Conservation (phyloP, 2,888 invertebrate species). For the Mythimna impura region DNA sequence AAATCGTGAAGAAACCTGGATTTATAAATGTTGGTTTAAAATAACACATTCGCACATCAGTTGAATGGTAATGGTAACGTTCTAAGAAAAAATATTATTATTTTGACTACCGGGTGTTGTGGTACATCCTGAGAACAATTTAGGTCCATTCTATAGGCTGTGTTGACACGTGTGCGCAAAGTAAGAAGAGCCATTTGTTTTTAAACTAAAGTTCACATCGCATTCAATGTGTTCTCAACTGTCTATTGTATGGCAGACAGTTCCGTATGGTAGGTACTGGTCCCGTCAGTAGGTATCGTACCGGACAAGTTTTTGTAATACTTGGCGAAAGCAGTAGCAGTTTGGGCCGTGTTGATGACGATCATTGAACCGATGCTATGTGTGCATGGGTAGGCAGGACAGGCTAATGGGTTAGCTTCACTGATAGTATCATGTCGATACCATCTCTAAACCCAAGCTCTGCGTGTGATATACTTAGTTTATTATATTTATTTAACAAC, state of each 20-base stretch:
- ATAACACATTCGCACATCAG: neutral
- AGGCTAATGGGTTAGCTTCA: neutral
- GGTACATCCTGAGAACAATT: neutral
- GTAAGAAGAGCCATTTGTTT: neutral
- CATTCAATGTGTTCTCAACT: neutral
- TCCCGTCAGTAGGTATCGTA: neutral
- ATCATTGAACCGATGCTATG: too few relatives aligned
- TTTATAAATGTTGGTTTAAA: neutral
- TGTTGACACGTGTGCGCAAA: neutral
- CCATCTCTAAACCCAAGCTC: too few relatives aligned
- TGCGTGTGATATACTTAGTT: too few relatives aligned
- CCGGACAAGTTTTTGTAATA: neutral
- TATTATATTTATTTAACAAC: too few relatives aligned
- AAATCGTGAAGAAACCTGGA: neutral
- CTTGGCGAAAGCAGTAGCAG: neutral
- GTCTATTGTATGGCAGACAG: neutral
- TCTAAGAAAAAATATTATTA: neutral
- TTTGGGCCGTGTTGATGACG: too few relatives aligned
- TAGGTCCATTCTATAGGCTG: neutral
- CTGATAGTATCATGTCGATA: too few relatives aligned
- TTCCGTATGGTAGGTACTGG: neutral
- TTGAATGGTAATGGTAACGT: too few relatives aligned
- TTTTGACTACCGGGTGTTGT: neutral
- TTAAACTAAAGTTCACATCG: neutral
- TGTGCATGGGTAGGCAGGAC: neutral